A percentile compares a stretch with the other conserved stretches of the same genome.
phyloP scores from a whole-genome alignment of 1,140 invertebrate genomes.

The Melitaea cinxia region DNA sequence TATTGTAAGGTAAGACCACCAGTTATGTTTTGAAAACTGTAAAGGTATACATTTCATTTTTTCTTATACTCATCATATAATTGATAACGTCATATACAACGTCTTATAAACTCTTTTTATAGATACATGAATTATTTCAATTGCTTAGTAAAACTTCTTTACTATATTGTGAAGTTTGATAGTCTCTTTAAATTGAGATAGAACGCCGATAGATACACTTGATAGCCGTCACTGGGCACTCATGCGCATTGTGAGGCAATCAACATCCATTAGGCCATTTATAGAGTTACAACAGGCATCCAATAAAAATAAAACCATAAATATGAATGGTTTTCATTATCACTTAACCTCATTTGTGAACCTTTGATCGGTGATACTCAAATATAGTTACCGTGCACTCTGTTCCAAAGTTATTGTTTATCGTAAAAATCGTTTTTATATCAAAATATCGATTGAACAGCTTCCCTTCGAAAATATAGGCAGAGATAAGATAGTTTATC shows the following conservation, averaged over 20 bases:
- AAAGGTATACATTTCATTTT: slow-evolving; percentile 1
- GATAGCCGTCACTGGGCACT: slow-evolving; percentile 44
- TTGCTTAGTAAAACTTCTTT: background rate
- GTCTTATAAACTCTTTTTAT: too few species aligned
- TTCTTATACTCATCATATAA: too few species aligned
- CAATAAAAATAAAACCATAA: slow-evolving; percentile 62
- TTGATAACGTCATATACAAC: too few species aligned
- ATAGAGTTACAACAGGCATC: slow-evolving; percentile 58
- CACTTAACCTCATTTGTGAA: slow-evolving; percentile 31
- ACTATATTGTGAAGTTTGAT: background rate
- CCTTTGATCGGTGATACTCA: background rate
- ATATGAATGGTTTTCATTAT: slow-evolving; percentile 43
- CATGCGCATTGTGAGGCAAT: slow-evolving; percentile 74
- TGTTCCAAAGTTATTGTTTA: background rate
- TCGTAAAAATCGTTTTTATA: slow-evolving; percentile 20
- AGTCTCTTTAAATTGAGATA: slow-evolving; percentile 23
- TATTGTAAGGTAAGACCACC: slow-evolving; percentile 47
- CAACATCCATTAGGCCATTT: slow-evolving; percentile 72
- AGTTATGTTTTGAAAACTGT: too few species aligned
- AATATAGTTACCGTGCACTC: background rate
- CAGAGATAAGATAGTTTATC: slow-evolving; percentile 70
- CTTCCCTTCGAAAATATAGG: slow-evolving; percentile 54
- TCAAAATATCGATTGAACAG: slow-evolving; percentile 58
- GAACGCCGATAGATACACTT: slow-evolving; percentile 40
- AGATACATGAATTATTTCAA: background rate